Evolutionary conservation across 35 echinoderm and acorn worm species (phyloP), one percentile per base, ranked within the genome.

Genomic region (Ophioderma brevispina): DNA sequence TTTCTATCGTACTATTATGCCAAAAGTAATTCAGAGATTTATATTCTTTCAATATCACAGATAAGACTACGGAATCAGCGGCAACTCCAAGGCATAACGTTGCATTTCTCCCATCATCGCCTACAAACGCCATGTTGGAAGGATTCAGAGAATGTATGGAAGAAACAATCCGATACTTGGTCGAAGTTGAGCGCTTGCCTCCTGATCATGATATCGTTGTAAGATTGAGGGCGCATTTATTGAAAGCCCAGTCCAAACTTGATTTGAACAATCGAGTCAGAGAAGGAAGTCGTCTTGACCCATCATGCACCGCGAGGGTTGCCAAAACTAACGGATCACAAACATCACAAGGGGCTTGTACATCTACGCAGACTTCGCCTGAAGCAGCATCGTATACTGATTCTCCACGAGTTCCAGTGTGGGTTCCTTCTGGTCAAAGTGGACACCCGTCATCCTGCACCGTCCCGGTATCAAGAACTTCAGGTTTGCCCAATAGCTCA

Each of bases 141-240:
- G 93, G 93, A 35, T 95, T 91, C 70, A 80, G 85, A 75, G 93
- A 91, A 40, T 95, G 93, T 50, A 86, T 90, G 88, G 84, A 95
- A 80, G 93, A 95, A 59, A 90, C 93, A 10, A 95, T 95, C 32
- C 83, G 93, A 35, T 95, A 90, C 50, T 52, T 95, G 18, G 85
- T 95, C 13, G 88, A 95, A 70, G 89, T 87, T 18, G 93, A 95
- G 46, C 81, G 84, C 0, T 91, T 95, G 19, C 84, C 89, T 1
- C 86, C 93, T 23, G 89, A 95, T 41, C 82, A 95, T 75, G 88
- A 90, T 19, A 76, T 95, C 32, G 84, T 95, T 33, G 77, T 91
- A n/a, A 52, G 93, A 25, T 80, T 95, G 50, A 90, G 75, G 56
- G 77, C 93, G 37, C 93, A 95, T 49, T 77, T 95, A 36, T n/a